Base-by-base conservation (phyloP, 2,113 vertebrate species). In the Ciconia stormi region DNA sequence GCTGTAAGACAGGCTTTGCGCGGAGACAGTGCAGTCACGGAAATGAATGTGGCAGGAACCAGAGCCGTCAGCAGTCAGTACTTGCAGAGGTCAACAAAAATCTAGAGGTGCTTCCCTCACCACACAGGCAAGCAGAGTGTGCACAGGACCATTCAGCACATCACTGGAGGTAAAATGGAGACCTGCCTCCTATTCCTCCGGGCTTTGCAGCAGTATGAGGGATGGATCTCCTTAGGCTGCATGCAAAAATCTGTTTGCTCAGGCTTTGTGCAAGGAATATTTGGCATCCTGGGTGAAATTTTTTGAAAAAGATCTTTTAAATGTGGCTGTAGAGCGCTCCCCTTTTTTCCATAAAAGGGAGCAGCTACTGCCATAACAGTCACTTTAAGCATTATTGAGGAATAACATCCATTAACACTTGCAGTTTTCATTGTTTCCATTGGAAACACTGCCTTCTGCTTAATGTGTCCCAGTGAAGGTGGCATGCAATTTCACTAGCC, bases 381-480 rank as follows among this genome's bases (percentile, higher is more conserved):
- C 83, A 89, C 84, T 95, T 95, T 72, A 94, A 95, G 83, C 93
- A 49, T 94, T 95, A 97, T 91, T 94, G 95, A 96, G 93, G 94
- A 94, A 96, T 97, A 96, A 93, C 82, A 76, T 86, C 88, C 87
- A 94, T 96, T 96, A 93, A 87, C 91, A 87, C 96, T 97, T 95
- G 93, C 90, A 66, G 91, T 78, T 94, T 93, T 84, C 95, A 94
- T 92, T 78, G 92, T 97, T 97, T 97, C 92, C 92, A 95, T 95
- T 95, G 91, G 96, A 97, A 97, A 95, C 79, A 80, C 84, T 95
- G 94, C 91, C 95, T 97, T 97, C 96, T 96, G 96, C 83, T 95
- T 97, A 97, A 97, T 95, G 94, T 94, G 93, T 95, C 96, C 96
- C 95, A 95, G 89, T 81, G 92, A 96, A 96, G 93, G 95, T 96